Evolutionary conservation across 2,797 vertebrate species (phyloP).

Genomic region (Pseudochirops cupreus): DNA sequence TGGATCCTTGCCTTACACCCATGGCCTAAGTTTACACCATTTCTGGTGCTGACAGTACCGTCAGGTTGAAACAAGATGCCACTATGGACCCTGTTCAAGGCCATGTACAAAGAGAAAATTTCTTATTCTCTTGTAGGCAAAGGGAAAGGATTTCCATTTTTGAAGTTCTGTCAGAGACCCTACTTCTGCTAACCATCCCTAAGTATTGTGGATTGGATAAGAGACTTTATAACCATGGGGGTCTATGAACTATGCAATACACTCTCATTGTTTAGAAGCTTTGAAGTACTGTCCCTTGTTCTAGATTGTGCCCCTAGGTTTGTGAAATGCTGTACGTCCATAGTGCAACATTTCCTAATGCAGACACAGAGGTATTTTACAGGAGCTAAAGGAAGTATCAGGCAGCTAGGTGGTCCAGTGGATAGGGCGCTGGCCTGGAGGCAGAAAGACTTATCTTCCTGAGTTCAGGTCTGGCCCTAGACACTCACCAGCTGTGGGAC

Average conservation of each 20-base stretch:
- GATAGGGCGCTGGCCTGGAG: background rate
- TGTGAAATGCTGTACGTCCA: background rate
- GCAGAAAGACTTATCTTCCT: background rate
- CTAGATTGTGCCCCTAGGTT: background rate
- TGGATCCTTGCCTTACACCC: background rate
- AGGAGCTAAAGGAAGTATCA: background rate
- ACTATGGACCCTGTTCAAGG: background rate
- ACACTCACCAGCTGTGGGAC: background rate
- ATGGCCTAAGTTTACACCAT: background rate
- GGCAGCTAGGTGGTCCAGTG: background rate
- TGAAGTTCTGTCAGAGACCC: background rate
- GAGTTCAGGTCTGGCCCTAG: background rate
- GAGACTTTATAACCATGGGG: background rate
- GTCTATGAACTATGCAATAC: background rate
- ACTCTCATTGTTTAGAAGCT: background rate
- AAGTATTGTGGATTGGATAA: background rate
- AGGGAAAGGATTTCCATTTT: background rate
- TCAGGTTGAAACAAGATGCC: background rate
- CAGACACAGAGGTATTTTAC: background rate
- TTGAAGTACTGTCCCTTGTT: background rate
- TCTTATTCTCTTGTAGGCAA: background rate
- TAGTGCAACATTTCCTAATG: background rate
- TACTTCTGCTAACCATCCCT: background rate
- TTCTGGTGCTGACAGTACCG: background rate
- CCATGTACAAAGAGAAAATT: background rate